Evolutionary conservation across 1,140 invertebrate species (phyloP), one percentile per base, ranked within the genome.

Genomic region (Lutraria rhynchaena): DNA sequence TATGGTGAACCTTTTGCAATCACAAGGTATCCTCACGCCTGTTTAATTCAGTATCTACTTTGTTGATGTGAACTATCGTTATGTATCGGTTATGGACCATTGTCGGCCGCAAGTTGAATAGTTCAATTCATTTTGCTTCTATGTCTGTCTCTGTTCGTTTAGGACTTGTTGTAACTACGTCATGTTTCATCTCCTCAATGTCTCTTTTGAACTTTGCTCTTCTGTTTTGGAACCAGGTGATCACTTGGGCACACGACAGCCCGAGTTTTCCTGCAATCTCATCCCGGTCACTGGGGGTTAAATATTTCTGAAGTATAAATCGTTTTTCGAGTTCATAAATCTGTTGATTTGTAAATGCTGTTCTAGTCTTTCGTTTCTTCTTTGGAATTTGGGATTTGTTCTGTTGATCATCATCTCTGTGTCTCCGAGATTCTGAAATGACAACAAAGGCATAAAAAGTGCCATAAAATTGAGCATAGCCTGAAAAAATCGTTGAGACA

Each of bases 131-230:
- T 15, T 67, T 67, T 51, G 27, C 13, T 31, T 67, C 63, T 46
- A 31, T 67, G 31, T 67, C 63, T 29, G 63, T 27, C 2, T 67
- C 63, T 3, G 19, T 46, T 75, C 57, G 61, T 22, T 27, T 27
- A 24, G 75, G 75, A 67, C 61, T 81, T 44, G 55, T 81, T 19
- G 67, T 9, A 9, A 51, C 67, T n/a, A 71, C 65, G 31, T 81
- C 77, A 37, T 81, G 37, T 61, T 81, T 81, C 77, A 81, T 70
- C 51, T 81, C 77, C n/a, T 81, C 77, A n/a, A 81, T 81, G 31
- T 81, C 77, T 29, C 77, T 33, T 51, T 81, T 81, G 27, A 81
- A 81, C 53, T 81, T 81, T 31, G 77, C 77, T 61, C 77, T 57
- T 51, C 77, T 44, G 41, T 81, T 81, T 29, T 81, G 77, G 69